Evolutionary conservation across 2,797 vertebrate species (phyloP).

Genomic region (Micrastur ruficollis): DNA sequence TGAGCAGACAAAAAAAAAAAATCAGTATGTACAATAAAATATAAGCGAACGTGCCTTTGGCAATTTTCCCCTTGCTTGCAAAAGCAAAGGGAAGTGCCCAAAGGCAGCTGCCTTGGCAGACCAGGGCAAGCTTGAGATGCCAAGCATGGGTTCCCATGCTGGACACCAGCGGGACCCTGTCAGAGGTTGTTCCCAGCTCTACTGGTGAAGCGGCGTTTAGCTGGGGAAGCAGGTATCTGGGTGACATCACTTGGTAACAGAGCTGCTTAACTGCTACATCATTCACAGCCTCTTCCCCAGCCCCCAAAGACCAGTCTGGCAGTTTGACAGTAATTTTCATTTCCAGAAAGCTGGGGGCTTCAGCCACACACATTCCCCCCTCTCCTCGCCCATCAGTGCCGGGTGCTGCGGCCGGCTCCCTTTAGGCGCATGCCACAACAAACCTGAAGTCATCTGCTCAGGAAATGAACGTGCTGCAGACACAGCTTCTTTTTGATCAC

Average conservation of each 20-base stretch:
- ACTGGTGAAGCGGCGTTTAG: not conserved
- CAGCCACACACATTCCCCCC: not conserved
- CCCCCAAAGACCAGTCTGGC: not conserved
- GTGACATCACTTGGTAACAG: not conserved
- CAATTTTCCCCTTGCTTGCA: not conserved
- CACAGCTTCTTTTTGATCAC: not conserved
- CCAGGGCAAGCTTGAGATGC: not conserved
- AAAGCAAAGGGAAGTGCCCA: not conserved
- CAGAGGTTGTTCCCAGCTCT: not conserved
- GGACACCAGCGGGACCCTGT: not conserved
- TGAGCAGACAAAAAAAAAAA: not conserved
- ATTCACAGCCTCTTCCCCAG: not conserved
- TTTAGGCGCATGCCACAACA: not conserved
- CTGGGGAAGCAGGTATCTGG: not conserved
- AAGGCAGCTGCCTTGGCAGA: not conserved
- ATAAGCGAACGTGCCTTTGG: not conserved
- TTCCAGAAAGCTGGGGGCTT: not conserved
- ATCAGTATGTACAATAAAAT: not conserved
- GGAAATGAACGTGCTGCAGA: not conserved
- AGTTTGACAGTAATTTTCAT: not conserved
- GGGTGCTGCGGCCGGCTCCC: not conserved
- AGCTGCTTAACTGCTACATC: not conserved
- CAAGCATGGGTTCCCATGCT: accelerated
- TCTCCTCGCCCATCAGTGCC: accelerated
- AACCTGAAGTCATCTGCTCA: not conserved